Conservation (phyloP, 30 jellyfish, hydroid and myxozoan genomes). For the Turritopsis dohrnii region DNA sequence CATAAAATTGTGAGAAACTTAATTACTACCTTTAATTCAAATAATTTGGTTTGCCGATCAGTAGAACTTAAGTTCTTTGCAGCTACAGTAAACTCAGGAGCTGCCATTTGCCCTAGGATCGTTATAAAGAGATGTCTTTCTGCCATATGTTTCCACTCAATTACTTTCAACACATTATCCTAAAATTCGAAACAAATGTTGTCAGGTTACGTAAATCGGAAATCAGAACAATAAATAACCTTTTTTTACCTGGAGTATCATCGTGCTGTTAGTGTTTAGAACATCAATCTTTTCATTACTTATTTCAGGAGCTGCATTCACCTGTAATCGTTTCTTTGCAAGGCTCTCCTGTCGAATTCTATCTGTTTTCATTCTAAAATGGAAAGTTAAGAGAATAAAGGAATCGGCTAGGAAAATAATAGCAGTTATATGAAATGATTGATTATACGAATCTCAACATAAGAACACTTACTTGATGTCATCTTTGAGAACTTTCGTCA, state of each 20-base stretch:
- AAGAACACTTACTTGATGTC: constrained; percentile 45
- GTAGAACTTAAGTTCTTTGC: constrained; percentile 43
- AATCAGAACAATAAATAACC: too few relatives aligned
- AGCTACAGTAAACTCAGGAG: constrained; percentile 34
- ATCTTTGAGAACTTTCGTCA: constrained; percentile 61
- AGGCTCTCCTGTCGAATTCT: constrained; percentile 76
- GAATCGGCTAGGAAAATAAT: background rate
- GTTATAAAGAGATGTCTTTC: constrained; percentile 56
- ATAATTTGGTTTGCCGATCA: constrained; percentile 42
- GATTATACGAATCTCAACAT: too few relatives aligned
- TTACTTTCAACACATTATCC: constrained; percentile 66
- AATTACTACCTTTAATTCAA: constrained; percentile 56
- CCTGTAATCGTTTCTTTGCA: constrained; percentile 66
- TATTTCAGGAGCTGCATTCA: constrained; percentile 28
- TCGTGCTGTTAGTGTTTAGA: constrained; percentile 32
- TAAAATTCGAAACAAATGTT: constrained; percentile 10
- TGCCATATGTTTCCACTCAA: constrained; percentile 64
- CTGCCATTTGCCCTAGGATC: constrained; percentile 20
- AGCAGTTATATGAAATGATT: too few relatives aligned
- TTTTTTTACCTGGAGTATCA: constrained; percentile 60
- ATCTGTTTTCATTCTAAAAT: constrained; percentile 49
- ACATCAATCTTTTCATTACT: constrained; percentile 14
- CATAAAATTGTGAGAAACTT: too few relatives aligned
- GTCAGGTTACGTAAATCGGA: too few relatives aligned
- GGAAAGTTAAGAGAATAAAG: background rate